Percentiles rank a stretch among this genome's conserved stretches.
Evolutionary conservation across 2,888 invertebrate species (phyloP).

Genomic region (Drosophila pseudotalamancana): DNA sequence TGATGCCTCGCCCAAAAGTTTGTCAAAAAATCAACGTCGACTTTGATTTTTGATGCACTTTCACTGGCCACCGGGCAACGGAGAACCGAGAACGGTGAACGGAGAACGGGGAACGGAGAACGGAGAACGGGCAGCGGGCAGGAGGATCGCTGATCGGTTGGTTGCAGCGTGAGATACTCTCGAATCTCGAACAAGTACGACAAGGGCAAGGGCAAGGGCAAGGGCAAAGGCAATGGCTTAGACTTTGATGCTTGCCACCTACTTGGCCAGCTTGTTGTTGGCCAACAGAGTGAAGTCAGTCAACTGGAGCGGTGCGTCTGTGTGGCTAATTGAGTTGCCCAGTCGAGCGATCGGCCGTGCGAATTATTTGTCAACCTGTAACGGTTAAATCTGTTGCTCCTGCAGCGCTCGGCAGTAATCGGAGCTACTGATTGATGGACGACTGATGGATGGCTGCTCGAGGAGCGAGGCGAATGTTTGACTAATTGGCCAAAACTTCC

Average conservation of each 20-base stretch:
- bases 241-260: conserved; percentile 62
- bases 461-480: conserved; percentile 67
- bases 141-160: conserved; percentile 30
- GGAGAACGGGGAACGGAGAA: no score
- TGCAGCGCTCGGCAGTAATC: conserved; percentile 51
- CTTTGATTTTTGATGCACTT: conserved; percentile 78
- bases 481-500: conserved; percentile 69
- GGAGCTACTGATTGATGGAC: conserved; percentile 58
- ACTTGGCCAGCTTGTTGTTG: conserved; percentile 56
- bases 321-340: conserved; percentile 78
- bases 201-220: conserved; percentile 1
- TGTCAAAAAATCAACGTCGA: conserved; percentile 65
- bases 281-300: conserved; percentile 51
- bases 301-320: conserved; percentile 66
- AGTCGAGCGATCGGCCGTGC: conserved; percentile 68
- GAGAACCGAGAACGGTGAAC: no score
- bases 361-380: conserved; percentile 75
- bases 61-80: conserved; percentile 52
- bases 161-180: conserved; percentile 75
- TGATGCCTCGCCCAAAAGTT: conserved; percentile 71
- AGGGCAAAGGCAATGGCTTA: conserved; percentile 7
- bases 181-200: not conserved
- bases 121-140: no score
- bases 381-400: conserved; percentile 67
- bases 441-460: conserved; percentile 26